Conservation (phyloP, 2,888 invertebrate species). For the Eustalomyia histrio region DNA sequence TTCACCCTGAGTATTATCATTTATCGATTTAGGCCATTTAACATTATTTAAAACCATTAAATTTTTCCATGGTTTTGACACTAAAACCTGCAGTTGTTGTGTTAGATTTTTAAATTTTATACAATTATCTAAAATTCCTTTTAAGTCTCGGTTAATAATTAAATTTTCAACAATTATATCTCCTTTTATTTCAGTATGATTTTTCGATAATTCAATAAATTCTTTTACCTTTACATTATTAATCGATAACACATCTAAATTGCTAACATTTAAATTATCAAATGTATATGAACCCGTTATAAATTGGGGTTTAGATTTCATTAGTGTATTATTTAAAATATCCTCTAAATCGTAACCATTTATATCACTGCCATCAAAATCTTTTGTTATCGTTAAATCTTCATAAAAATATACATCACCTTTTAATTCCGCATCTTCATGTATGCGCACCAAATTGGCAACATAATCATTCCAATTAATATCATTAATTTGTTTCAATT, state of each 20-base stretch:
- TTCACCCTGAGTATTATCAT: constrained; percentile 52
- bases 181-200: constrained; percentile 66
- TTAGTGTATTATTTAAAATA: constrained; percentile 71
- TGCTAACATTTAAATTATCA: constrained; percentile 63
- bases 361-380: constrained; percentile 66
- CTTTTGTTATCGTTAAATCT: constrained; percentile 68
- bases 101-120: constrained; percentile 51
- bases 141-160: constrained; percentile 68
- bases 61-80: constrained; percentile 68
- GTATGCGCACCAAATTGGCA: constrained; percentile 66
- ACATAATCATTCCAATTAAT: constrained; percentile 72
- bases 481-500: constrained; percentile 70
- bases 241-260: constrained; percentile 71
- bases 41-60: constrained; percentile 71
- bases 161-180: constrained; percentile 70
- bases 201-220: constrained; percentile 70
- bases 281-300: constrained; percentile 72
- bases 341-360: constrained; percentile 69
- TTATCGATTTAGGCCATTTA: constrained; percentile 65
- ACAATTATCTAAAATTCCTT: constrained; percentile 58
- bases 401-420: constrained; percentile 70
- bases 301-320: constrained; percentile 70
- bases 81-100: constrained; percentile 60
- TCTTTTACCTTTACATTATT: constrained; percentile 68
- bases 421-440: constrained; percentile 68